Conservation (phyloP, 2,113 vertebrate species). For the Pristiophorus japonicus region DNA sequence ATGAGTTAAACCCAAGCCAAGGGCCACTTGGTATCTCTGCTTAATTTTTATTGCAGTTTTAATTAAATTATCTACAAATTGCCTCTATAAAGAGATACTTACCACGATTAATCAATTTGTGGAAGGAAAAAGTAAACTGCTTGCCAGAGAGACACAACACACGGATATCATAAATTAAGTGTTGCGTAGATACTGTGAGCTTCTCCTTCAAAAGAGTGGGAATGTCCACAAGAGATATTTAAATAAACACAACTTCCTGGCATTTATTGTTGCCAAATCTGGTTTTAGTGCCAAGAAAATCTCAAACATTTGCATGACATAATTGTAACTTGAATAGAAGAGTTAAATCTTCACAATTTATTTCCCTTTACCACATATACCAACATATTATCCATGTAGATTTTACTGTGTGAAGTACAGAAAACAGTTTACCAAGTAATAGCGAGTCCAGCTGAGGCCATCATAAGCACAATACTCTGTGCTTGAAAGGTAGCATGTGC, state of each 20-base stretch:
- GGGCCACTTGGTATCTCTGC: background rate
- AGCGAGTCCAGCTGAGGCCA: background rate
- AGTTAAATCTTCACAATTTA: background rate
- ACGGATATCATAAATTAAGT: background rate
- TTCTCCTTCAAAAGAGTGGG: background rate
- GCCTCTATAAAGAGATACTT: background rate
- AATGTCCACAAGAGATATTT: background rate
- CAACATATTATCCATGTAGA: background rate
- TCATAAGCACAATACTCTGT: background rate
- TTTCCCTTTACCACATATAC: background rate
- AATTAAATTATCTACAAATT: background rate
- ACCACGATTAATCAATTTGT: background rate
- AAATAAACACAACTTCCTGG: background rate
- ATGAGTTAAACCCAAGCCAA: background rate
- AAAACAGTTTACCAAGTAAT: background rate
- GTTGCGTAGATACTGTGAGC: background rate
- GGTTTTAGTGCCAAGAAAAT: background rate
- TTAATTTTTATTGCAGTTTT: background rate
- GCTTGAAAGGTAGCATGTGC: too few species aligned
- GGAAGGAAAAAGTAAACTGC: background rate
- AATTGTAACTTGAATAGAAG: background rate
- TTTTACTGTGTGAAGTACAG: background rate
- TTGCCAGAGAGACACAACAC: background rate
- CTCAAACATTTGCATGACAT: background rate
- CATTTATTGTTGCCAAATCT: too few species aligned